Base-by-base conservation (phyloP, 1,140 invertebrate genomes). In the Meloidogyne exigua region DNA sequence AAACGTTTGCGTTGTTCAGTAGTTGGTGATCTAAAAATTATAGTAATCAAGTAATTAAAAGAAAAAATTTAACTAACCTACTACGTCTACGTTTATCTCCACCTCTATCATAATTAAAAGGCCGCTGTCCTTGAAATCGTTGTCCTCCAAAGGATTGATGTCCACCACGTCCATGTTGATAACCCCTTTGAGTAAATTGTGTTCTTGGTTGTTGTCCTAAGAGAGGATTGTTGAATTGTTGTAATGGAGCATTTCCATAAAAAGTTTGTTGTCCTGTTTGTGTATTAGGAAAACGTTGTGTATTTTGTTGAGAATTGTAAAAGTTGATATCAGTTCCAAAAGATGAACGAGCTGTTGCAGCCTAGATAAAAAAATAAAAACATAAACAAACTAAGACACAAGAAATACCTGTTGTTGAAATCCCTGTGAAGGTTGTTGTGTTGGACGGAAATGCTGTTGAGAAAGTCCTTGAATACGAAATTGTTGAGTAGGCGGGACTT, bases 1-100 rank as follows among this genome's bases (percentile, higher is more conserved):
- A 73, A 73, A 32, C 72, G 72, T 36, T 73, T 73, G 10, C 72
- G 23, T 28, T 62, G 72, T 42, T 39, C 69, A n/a, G 28, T 65
- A 28, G 42, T 3, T 15, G 72, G 72, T 1, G 72, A 73, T 2
- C 72, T 73, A 28, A 65, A 73, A 25, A 26, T 18, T n/a, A 25
- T 26, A 26, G 13, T 44, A 44, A 44, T 15, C 18, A 15, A 44
- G 21, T 57, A n/a, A n/a, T n/a, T 57, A 15, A 44, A 44, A 44
- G 1, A 42, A 42, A 12, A 3, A 44, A 44, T 23, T 11, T 15
- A 21, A 68, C 26, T 15, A 5, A 73, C 72, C 72, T 57, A 49
- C 72, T 73, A 18, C 72, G 42, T 36, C 26, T 26, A 42, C 72
- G 72, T 64, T 73, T 73, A 36, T 42, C 66, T 72, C 15, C 39